These are phyloP conservation scores for Spea multiplicata DNA, from an alignment of 2,113 vertebrate genomes.

Conservation along the genomic window DNA sequence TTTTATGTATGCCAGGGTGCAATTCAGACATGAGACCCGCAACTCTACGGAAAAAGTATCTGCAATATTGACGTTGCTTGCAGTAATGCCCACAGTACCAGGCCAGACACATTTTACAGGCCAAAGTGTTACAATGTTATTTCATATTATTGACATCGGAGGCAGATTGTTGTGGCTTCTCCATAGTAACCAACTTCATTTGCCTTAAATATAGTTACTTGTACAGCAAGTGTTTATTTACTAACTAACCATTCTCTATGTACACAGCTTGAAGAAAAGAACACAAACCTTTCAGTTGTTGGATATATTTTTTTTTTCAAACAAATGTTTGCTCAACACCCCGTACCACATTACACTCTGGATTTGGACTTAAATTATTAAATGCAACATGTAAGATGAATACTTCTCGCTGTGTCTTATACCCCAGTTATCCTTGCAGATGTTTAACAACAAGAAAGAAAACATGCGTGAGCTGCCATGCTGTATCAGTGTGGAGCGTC, in stretches of 20 bases:
- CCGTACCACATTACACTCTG: too few species aligned
- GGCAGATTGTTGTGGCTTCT: slow-evolving; percentile 64
- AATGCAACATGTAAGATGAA: too few species aligned
- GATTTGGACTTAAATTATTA: too few species aligned
- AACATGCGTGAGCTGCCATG: too few species aligned
- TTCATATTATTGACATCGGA: slow-evolving; percentile 62
- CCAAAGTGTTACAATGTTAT: slow-evolving; percentile 67
- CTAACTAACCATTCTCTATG: not conserved
- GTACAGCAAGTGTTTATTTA: slow-evolving; percentile 52
- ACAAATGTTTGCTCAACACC: too few species aligned
- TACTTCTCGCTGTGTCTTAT: too few species aligned
- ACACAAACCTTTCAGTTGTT: too few species aligned
- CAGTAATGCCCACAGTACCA: slow-evolving; percentile 48
- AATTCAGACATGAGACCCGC: slow-evolving; percentile 27
- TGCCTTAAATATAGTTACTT: slow-evolving; percentile 73
- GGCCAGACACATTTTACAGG: slow-evolving; percentile 63
- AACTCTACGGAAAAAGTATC: slow-evolving; percentile 14
- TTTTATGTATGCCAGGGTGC: slow-evolving; percentile 44
- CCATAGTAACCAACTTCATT: slow-evolving; percentile 72
- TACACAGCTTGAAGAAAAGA: too few species aligned
- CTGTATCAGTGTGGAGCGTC: too few species aligned
- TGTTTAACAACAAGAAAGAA: too few species aligned
- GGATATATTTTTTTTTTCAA: too few species aligned
- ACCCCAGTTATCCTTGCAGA: too few species aligned
- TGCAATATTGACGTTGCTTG: slow-evolving; percentile 52